These are phyloP conservation scores for Orthonychiurus folsomi DNA, from an alignment of 2,888 invertebrate genomes.

Conservation along the genomic window DNA sequence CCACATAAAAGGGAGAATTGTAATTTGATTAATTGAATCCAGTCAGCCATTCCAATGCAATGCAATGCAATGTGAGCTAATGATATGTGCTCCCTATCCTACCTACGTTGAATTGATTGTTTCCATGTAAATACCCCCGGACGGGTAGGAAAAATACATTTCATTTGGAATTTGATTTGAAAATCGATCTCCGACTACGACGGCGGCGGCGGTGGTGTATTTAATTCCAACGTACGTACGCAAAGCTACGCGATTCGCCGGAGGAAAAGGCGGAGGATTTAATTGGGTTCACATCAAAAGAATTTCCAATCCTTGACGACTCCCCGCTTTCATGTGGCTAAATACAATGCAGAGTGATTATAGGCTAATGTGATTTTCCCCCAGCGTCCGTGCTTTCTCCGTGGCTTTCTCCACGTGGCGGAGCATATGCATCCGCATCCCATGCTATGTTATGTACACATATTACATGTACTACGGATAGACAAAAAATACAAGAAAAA, in stretches of 20 bases:
- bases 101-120: neutral
- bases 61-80: neutral
- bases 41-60: neutral
- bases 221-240: no score
- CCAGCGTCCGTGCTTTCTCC: no score
- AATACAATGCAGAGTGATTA: slow-evolving; percentile 10
- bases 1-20: neutral
- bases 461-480: no score
- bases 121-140: neutral
- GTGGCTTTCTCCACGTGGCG: no score
- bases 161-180: slow-evolving; percentile 22
- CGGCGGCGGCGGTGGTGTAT: no score
- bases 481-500: no score
- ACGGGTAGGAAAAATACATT: slow-evolving; percentile 15
- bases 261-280: slow-evolving; percentile 13
- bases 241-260: neutral
- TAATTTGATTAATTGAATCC: neutral
- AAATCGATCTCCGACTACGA: slow-evolving; percentile 12
- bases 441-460: no score
- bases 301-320: slow-evolving; percentile 24
- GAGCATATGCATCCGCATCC: no score
- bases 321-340: slow-evolving; percentile 19
- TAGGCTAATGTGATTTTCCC: slow-evolving; percentile 9
- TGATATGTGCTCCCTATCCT: neutral
- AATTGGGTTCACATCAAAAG: slow-evolving; percentile 30